phyloP scores from a whole-genome alignment of 2,888 invertebrate genomes.

The Chelonus formosanus region DNA sequence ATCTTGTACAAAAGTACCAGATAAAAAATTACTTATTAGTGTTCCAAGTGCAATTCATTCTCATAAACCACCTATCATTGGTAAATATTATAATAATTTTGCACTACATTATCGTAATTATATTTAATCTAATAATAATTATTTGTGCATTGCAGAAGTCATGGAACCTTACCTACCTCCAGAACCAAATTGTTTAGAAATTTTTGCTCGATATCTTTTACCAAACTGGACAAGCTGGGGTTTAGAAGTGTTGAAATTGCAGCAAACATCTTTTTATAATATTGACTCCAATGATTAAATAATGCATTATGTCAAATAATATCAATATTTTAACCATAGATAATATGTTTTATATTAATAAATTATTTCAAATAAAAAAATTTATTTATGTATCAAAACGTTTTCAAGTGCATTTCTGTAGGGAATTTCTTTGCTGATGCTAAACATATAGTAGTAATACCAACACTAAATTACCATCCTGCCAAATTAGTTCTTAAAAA shows the following conservation, averaged over 20 bases:
- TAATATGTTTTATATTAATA: too few species aligned
- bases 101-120: conserved; percentile 44
- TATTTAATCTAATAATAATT: conserved; percentile 25
- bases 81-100: conserved; percentile 55
- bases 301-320: too few species aligned
- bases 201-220: conserved; percentile 90
- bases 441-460: too few species aligned
- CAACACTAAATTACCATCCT: too few species aligned
- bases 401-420: too few species aligned
- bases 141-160: conserved; percentile 68
- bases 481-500: too few species aligned
- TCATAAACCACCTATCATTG: conserved; percentile 89
- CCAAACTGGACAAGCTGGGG: conserved; percentile 88
- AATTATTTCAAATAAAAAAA: too few species aligned
- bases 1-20: conserved; percentile 58
- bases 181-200: conserved; percentile 77
- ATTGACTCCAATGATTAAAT: too few species aligned
- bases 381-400: too few species aligned
- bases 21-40: conserved; percentile 76
- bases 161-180: conserved; percentile 69
- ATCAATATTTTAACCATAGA: too few species aligned
- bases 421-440: too few species aligned
- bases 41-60: conserved; percentile 94
- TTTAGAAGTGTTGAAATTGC: conserved; percentile 85
- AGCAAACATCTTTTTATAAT: conserved; percentile 68